Conservation (phyloP, 2,888 invertebrate species). For the Drosophila suboccidentalis region DNA sequence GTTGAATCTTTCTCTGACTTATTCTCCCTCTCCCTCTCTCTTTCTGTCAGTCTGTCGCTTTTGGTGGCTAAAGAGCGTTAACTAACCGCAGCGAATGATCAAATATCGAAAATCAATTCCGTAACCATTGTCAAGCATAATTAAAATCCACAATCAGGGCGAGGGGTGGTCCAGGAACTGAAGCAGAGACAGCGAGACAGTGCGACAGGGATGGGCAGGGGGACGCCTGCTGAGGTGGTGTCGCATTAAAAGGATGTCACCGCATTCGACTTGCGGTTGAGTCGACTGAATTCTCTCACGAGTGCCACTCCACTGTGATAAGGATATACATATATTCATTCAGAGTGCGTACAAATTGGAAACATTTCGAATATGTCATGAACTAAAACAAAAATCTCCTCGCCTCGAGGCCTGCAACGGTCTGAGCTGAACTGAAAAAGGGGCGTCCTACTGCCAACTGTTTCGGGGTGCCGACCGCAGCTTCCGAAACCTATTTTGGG, state of each 20-base stretch:
- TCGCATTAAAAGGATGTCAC: conserved; percentile 78
- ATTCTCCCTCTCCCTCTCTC: not conserved
- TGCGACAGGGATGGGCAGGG: conserved; percentile 15
- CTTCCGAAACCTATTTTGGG: conserved; percentile 85
- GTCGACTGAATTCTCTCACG: conserved; percentile 80
- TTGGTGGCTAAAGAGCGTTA: conserved; percentile 76
- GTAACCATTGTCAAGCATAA: conserved; percentile 78
- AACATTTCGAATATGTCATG: conserved; percentile 70
- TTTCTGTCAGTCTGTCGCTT: conserved; percentile 5
- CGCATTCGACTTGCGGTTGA: conserved; percentile 76
- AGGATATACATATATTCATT: conserved; percentile 58
- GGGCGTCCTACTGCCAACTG: conserved; percentile 40
- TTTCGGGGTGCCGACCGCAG: conserved; percentile 78
- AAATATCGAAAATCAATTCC: conserved; percentile 82
- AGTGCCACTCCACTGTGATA: conserved; percentile 76
- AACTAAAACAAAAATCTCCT: conserved; percentile 52
- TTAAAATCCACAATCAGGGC: conserved; percentile 69
- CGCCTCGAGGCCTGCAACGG: conserved; percentile 11
- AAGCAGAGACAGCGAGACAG: not conserved
- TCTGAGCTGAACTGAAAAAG: conserved; percentile 41
- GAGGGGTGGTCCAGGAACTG: conserved; percentile 47
- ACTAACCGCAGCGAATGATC: conserved; percentile 82
- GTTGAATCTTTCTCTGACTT: conserved; percentile 13
- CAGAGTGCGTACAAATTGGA: conserved; percentile 72
- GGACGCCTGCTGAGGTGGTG: conserved; percentile 79